Conservation (phyloP, 2,888 invertebrate species). For the Drosophila multiciliata region DNA sequence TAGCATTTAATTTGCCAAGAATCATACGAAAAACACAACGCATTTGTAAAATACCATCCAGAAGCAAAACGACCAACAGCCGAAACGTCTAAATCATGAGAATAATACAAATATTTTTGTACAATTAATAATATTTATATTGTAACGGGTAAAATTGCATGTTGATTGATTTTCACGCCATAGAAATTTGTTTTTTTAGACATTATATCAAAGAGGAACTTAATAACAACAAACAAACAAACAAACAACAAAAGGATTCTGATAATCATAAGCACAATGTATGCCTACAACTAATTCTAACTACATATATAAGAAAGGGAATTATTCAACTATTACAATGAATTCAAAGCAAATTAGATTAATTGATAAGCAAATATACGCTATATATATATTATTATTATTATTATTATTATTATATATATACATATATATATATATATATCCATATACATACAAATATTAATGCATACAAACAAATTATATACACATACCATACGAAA, state of each 20-base stretch:
- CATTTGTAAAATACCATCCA: conserved; percentile 69
- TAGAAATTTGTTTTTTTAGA: conserved; percentile 38
- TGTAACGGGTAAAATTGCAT: conserved; percentile 18
- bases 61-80: conserved; percentile 68
- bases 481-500: conserved; percentile 42
- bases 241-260: conserved; percentile 54
- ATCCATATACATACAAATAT: conserved; percentile 41
- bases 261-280: conserved; percentile 79
- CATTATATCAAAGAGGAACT: conserved; percentile 34
- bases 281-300: conserved; percentile 57
- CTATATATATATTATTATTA: conserved; percentile 38
- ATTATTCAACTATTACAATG: conserved; percentile 34
- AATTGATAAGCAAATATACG: conserved; percentile 70
- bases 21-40: conserved; percentile 14
- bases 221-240: conserved; percentile 20
- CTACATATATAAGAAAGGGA: conserved; percentile 30
- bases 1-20: conserved; percentile 60
- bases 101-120: conserved; percentile 59
- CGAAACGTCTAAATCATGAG: conserved; percentile 53
- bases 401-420: conserved; percentile 29
- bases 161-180: conserved; percentile 51
- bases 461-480: conserved; percentile 47
- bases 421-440: conserved; percentile 31
- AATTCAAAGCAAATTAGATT: conserved; percentile 59
- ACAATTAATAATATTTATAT: conserved; percentile 31